A percentile compares a stretch with the other conserved stretches of the same genome.
These are phyloP conservation scores for Lomographa bimaculata DNA, from an alignment of 2,888 invertebrate genomes.

Conservation along the genomic window DNA sequence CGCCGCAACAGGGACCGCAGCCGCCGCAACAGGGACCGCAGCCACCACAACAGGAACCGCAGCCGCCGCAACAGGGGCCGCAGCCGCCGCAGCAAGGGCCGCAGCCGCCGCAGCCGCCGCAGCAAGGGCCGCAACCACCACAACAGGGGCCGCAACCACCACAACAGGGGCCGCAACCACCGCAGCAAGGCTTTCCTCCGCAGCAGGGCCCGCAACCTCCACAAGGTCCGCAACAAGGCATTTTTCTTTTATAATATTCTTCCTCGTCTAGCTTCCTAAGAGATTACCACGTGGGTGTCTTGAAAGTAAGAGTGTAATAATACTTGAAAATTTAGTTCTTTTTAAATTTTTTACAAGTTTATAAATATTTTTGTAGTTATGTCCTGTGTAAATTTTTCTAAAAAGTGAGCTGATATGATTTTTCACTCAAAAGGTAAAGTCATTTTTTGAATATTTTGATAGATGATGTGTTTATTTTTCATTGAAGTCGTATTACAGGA, in stretches of 20 bases:
- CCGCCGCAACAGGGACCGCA: slow-evolving; percentile 27
- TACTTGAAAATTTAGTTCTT: slow-evolving; percentile 39
- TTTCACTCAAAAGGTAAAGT: slow-evolving; percentile 15
- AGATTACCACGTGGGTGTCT: slow-evolving; percentile 28
- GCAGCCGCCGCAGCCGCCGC: slow-evolving; percentile 26
- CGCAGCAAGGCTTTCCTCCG: slow-evolving; percentile 15
- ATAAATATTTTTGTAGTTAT: slow-evolving; percentile 39
- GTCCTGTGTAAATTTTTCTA: slow-evolving; percentile 45
- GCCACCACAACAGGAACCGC: slow-evolving; percentile 16
- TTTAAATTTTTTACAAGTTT: slow-evolving; percentile 33
- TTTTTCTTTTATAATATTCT: no score
- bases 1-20: slow-evolving; percentile 28
- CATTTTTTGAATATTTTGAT: slow-evolving; percentile 14
- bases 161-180: slow-evolving; percentile 15
- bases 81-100: slow-evolving; percentile 18
- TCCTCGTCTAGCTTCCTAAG: no score
- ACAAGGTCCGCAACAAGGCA: slow-evolving; percentile 35
- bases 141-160: slow-evolving; percentile 17
- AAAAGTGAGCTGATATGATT: slow-evolving; percentile 38
- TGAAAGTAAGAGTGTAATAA: slow-evolving; percentile 18
- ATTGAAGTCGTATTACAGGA: background rate
- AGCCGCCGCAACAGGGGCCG: slow-evolving; percentile 27
- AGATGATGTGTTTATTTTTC: slow-evolving; percentile 9
- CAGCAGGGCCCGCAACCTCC: slow-evolving; percentile 13
- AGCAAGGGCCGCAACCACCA: slow-evolving; percentile 19